Conservation (phyloP, 2,113 vertebrate genomes). For the Carlito syrichta region DNA sequence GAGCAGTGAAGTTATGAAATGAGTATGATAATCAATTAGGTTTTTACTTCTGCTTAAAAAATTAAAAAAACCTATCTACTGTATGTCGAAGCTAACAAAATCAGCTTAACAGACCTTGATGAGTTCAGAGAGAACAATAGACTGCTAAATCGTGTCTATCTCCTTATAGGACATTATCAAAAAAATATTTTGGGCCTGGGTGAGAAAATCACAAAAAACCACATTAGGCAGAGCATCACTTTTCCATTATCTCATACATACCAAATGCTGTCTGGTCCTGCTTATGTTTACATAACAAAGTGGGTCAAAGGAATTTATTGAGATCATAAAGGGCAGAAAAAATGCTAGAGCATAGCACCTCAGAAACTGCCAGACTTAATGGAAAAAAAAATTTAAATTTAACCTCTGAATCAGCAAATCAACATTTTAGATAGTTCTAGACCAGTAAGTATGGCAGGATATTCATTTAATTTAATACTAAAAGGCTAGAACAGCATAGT, state of each 20-base stretch:
- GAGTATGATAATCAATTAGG: not conserved
- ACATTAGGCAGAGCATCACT: not conserved
- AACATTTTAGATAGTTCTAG: not conserved
- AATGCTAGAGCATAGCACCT: not conserved
- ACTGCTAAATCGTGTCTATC: not conserved
- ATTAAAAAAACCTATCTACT: not conserved
- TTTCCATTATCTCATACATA: slow-evolving; percentile 26
- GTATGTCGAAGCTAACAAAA: not conserved
- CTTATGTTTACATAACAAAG: not conserved
- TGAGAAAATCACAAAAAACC: not conserved
- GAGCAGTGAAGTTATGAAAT: slow-evolving; percentile 24
- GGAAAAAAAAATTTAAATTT: not conserved
- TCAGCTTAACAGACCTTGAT: not conserved
- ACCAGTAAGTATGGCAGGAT: not conserved
- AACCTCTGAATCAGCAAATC: slow-evolving; percentile 17
- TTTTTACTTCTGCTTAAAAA: not conserved
- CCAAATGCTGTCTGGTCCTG: not conserved
- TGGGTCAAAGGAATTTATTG: not conserved
- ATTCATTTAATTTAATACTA: not conserved
- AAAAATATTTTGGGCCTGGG: not conserved
- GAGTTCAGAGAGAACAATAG: not conserved
- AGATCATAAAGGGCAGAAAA: slow-evolving; percentile 32
- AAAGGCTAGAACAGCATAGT: not conserved
- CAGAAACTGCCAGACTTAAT: not conserved
- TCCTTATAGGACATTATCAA: not conserved